These are phyloP conservation scores for Lacanobia wlatinum DNA, from an alignment of 2,888 invertebrate species.

Conservation along the genomic window DNA sequence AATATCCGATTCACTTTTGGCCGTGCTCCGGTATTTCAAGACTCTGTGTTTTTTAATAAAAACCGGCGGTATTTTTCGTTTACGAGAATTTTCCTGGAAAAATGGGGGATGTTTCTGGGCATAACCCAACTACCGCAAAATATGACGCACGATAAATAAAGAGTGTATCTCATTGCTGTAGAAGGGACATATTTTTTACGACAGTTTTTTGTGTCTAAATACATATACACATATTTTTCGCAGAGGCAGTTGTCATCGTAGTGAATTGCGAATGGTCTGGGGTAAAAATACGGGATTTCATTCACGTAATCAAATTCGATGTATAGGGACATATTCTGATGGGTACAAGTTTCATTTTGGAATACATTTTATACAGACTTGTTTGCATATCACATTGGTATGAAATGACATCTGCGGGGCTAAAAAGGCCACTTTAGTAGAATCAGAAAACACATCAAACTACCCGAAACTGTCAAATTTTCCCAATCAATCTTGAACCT, in stretches of 20 bases:
- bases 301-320: conserved; percentile 25
- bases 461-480: too few species aligned
- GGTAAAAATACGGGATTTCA: conserved; percentile 28
- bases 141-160: conserved; percentile 53
- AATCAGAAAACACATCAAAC: too few species aligned
- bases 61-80: conserved; percentile 17
- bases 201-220: conserved; percentile 23
- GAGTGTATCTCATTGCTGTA: conserved; percentile 31
- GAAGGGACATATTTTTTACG: conserved; percentile 43
- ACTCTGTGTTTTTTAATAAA: conserved; percentile 29
- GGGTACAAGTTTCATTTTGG: not conserved
- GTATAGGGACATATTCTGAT: conserved; percentile 4
- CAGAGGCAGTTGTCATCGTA: conserved; percentile 17
- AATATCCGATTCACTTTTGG: conserved; percentile 14
- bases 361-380: too few species aligned
- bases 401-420: too few species aligned
- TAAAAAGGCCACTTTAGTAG: too few species aligned
- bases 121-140: conserved; percentile 55
- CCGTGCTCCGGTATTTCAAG: conserved; percentile 9
- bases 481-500: too few species aligned
- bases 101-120: conserved; percentile 41
- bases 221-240: conserved; percentile 45
- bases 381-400: too few species aligned
- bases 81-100: conserved; percentile 30
- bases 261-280: not conserved